Evolutionary conservation across 2,888 invertebrate species (phyloP).

Genomic region (Hydropsyche betteni): DNA sequence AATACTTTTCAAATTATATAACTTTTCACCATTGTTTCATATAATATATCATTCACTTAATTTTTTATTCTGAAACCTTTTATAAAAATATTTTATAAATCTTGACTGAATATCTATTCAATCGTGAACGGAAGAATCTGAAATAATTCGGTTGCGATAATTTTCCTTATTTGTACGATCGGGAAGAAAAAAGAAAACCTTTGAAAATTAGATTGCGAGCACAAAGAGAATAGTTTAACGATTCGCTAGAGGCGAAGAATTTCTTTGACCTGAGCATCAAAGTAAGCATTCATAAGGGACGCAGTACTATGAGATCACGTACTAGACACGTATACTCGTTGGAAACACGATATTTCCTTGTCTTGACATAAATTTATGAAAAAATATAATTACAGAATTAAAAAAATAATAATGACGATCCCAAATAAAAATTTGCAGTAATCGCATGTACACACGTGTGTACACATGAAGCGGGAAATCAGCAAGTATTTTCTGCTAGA

Average conservation of each 20-base stretch:
- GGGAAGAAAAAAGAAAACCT: constrained; percentile 14
- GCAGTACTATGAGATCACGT: not conserved
- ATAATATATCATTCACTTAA: no score
- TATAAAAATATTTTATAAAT: not conserved
- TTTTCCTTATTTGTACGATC: constrained; percentile 32
- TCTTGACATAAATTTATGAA: not conserved
- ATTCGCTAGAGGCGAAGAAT: constrained; percentile 37
- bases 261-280: constrained; percentile 39
- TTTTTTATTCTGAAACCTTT: no score
- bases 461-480: not conserved
- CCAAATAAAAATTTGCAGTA: not conserved
- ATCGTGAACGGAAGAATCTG: not conserved
- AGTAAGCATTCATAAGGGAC: constrained; percentile 28
- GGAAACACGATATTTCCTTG: not conserved
- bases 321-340: not conserved
- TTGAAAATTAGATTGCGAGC: constrained; percentile 36
- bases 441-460: constrained; percentile 13
- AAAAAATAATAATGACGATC: not conserved
- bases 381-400: not conserved
- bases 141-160: constrained; percentile 27
- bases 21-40: no score
- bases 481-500: constrained; percentile 18
- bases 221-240: constrained; percentile 46
- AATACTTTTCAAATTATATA: no score
- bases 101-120: not conserved